Percentiles rank a stretch among this genome's conserved stretches.
These are phyloP conservation scores for Perithous albicinctus DNA, from an alignment of 2,888 invertebrate species.

Conservation along the genomic window DNA sequence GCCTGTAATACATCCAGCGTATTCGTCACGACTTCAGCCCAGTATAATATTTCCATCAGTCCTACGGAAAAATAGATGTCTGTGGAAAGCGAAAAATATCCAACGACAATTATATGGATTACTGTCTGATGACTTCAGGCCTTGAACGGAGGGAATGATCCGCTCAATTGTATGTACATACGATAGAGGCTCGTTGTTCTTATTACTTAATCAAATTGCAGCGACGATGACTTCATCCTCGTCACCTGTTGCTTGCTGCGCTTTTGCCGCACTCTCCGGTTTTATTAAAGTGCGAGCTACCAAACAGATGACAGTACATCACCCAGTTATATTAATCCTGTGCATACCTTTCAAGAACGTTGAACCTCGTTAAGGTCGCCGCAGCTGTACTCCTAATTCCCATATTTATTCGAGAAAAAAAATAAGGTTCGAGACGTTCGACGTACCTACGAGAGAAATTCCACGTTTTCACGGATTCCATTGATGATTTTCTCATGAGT, in stretches of 20 bases:
- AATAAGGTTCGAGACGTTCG: constrained; percentile 24
- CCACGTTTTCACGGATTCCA: constrained; percentile 70
- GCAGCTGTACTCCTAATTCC: not conserved
- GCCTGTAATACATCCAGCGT: not conserved
- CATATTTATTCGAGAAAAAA: constrained; percentile 14
- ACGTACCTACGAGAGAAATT: constrained; percentile 49
- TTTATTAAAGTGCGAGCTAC: not conserved
- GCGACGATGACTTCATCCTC: constrained; percentile 71
- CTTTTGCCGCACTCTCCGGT: constrained; percentile 5
- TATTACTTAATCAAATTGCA: constrained; percentile 74
- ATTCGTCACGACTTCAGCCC: constrained; percentile 10
- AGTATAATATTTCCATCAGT: constrained; percentile 45
- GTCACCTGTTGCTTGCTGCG: constrained; percentile 57
- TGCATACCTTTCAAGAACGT: too few relatives aligned
- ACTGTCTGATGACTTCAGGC: constrained; percentile 39
- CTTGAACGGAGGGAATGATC: constrained; percentile 67
- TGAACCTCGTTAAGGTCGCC: too few relatives aligned
- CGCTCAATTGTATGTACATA: constrained; percentile 43
- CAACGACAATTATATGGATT: constrained; percentile 27
- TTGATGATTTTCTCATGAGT: constrained; percentile 74
- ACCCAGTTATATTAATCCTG: too few relatives aligned
- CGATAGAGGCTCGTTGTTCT: constrained; percentile 40
- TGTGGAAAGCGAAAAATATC: constrained; percentile 13
- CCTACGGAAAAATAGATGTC: constrained; percentile 46
- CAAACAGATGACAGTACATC: not conserved